Conservation (phyloP, 2,113 vertebrate species). For the Oryzias woworae region DNA sequence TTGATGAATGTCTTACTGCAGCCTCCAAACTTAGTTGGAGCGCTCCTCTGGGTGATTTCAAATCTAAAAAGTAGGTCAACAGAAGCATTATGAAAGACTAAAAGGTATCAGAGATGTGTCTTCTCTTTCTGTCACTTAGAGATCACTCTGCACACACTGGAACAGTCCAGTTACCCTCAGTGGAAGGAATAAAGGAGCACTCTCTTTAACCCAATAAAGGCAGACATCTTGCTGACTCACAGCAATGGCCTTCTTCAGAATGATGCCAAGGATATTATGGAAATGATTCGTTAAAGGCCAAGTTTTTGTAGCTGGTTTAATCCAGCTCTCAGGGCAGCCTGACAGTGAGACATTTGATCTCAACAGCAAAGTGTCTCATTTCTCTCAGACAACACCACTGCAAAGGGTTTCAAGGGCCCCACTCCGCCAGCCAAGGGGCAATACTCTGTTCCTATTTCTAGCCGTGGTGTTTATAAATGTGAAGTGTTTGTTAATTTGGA, state of each 20-base stretch:
- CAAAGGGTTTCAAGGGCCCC: constrained; percentile 54
- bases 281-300: constrained; percentile 73
- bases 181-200: constrained; percentile 35
- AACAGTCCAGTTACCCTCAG: constrained; percentile 44
- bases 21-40: constrained; percentile 35
- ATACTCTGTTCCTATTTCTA: constrained; percentile 66
- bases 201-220: constrained; percentile 64
- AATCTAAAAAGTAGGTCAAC: constrained; percentile 65
- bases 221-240: constrained; percentile 72
- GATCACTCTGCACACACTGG: constrained; percentile 36
- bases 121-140: constrained; percentile 53
- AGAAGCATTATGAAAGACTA: constrained; percentile 50
- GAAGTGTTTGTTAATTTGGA: constrained; percentile 64
- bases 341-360: constrained; percentile 69
- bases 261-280: constrained; percentile 73
- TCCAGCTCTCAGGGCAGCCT: constrained; percentile 57
- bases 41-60: constrained; percentile 56
- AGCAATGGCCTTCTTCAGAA: constrained; percentile 52
- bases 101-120: constrained; percentile 38
- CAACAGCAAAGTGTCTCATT: constrained; percentile 64
- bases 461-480: constrained; percentile 64
- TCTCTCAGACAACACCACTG: constrained; percentile 61
- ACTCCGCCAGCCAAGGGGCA: constrained; percentile 53
- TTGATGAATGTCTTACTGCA: neutral
- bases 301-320: constrained; percentile 64